phyloP scores from a whole-genome alignment of 2,888 invertebrate species.

The Lasiommata megera region DNA sequence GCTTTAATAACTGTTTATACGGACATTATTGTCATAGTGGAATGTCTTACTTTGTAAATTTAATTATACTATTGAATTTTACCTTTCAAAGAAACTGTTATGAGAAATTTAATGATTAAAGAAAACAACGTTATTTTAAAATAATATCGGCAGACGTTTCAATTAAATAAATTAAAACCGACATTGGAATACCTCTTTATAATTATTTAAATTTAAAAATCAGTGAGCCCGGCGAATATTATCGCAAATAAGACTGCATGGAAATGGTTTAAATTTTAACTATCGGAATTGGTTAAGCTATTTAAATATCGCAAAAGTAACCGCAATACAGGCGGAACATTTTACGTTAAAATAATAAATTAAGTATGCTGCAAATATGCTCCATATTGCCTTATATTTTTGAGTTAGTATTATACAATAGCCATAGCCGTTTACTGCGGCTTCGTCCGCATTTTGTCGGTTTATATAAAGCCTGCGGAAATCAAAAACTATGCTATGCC shows the following conservation, averaged over 20 bases:
- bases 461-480: too few relatives aligned
- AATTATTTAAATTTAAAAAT: constrained; percentile 1
- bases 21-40: constrained; percentile 4
- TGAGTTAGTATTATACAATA: too few relatives aligned
- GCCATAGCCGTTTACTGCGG: too few relatives aligned
- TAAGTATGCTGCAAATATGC: background rate
- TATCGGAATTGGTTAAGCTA: background rate
- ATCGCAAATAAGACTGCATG: constrained; percentile 10
- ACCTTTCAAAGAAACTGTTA: background rate
- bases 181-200: background rate
- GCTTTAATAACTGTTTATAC: background rate
- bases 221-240: background rate
- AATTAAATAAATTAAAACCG: constrained; percentile 11
- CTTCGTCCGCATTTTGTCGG: too few relatives aligned
- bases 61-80: background rate
- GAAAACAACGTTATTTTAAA: background rate
- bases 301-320: background rate
- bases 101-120: background rate
- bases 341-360: background rate
- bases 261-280: constrained; percentile 5
- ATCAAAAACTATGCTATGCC: too few relatives aligned
- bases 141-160: constrained; percentile 2
- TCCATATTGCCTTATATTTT: too few relatives aligned
- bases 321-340: background rate
- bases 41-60: constrained; percentile 4